phyloP scores from a whole-genome alignment of 2,888 invertebrate species.

The Eristalis pertinax region DNA sequence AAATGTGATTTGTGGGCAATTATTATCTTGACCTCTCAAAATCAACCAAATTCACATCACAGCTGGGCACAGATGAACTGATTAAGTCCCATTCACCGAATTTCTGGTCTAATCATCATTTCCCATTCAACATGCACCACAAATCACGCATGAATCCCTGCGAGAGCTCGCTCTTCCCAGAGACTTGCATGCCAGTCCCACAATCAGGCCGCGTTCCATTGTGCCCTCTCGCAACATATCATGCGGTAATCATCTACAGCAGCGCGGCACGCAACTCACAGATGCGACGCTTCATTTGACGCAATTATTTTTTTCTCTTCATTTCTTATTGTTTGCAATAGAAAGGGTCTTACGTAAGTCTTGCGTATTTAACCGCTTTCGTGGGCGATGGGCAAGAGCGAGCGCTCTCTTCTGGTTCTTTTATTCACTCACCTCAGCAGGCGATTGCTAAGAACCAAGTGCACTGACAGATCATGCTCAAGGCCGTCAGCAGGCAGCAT shows the following conservation, averaged over 20 bases:
- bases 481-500: not conserved
- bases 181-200: not conserved
- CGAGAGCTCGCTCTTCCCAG: not conserved
- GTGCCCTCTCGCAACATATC: not conserved
- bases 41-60: not conserved
- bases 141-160: not conserved
- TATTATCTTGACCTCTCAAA: not conserved
- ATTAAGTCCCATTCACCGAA: not conserved
- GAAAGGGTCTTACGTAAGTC: not conserved
- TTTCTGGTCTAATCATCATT: not conserved
- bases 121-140: not conserved
- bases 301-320: not conserved
- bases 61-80: not conserved
- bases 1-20: no score
- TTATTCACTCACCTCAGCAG: not conserved
- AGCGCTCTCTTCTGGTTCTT: not conserved
- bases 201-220: not conserved
- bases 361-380: not conserved
- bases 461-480: not conserved
- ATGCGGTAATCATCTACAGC: not conserved
- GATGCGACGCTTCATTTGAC: not conserved
- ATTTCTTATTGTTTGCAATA: not conserved
- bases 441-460: not conserved
- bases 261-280: not conserved
- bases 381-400: not conserved